A percentile compares a stretch with the other conserved stretches of the same genome.
phyloP scores from a whole-genome alignment of 2,888 invertebrate species.

The Drosophila pseudotalamancana region DNA sequence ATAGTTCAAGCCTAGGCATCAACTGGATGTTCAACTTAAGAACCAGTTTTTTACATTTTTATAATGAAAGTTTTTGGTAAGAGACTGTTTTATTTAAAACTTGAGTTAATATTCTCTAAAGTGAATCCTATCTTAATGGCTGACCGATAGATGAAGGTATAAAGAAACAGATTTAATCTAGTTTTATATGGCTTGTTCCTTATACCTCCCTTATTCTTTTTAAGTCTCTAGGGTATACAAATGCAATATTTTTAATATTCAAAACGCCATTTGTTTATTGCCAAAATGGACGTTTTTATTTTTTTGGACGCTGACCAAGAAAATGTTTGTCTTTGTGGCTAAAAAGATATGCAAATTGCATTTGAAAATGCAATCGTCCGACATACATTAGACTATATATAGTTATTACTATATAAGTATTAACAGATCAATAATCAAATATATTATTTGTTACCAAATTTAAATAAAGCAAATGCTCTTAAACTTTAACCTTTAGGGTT shows the following conservation, averaged over 20 bases:
- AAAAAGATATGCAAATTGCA: constrained; percentile 16
- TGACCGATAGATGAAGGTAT: no score
- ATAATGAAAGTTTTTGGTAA: no score
- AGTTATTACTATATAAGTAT: constrained; percentile 15
- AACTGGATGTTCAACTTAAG: no score
- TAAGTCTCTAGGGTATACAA: not conserved
- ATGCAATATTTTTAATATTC: constrained; percentile 17
- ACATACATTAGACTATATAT: not conserved
- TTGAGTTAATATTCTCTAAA: no score
- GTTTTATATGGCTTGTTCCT: no score
- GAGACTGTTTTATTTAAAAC: no score
- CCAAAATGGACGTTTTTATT: constrained; percentile 50
- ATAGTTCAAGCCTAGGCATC: no score
- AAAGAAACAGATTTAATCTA: no score
- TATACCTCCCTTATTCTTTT: not conserved
- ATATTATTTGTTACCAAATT: not conserved
- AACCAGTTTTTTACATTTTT: no score
- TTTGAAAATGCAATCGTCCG: constrained; percentile 7
- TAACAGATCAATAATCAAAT: constrained; percentile 20
- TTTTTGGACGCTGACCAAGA: constrained; percentile 67
- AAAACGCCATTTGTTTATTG: constrained; percentile 54
- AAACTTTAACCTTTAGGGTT: constrained; percentile 22
- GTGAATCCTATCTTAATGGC: no score
- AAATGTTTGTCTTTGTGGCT: constrained; percentile 26
- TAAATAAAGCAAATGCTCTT: constrained; percentile 1